phyloP scores from a whole-genome alignment of 2,888 invertebrate genomes.

The Limulus polyphemus region DNA sequence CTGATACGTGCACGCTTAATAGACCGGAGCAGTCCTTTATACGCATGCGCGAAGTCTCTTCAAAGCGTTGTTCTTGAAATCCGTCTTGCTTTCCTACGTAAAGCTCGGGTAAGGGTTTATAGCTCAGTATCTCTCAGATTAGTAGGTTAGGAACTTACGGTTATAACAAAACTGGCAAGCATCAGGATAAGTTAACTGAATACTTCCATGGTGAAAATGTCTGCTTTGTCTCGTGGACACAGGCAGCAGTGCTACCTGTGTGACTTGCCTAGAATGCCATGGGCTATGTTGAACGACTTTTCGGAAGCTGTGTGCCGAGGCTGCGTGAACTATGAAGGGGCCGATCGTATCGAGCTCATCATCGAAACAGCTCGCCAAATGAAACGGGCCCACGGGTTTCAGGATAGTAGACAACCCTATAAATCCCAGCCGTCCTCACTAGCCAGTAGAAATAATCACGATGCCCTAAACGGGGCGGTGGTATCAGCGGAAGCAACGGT shows the following conservation, averaged over 20 bases:
- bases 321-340: conserved; percentile 97
- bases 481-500: not conserved
- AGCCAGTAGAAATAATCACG: conserved; percentile 3
- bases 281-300: conserved; percentile 99
- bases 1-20: too few species aligned
- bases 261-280: conserved; percentile 97
- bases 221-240: conserved; percentile 19
- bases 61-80: too few species aligned
- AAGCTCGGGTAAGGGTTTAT: too few species aligned
- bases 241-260: conserved; percentile 71
- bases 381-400: conserved; percentile 55
- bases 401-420: conserved; percentile 6
- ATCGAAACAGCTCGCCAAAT: conserved; percentile 87
- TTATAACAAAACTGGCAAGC: too few species aligned
- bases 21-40: too few species aligned
- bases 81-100: too few species aligned
- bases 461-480: not conserved
- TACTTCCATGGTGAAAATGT: conserved; percentile 20
- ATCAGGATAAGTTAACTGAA: too few species aligned
- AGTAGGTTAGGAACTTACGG: too few species aligned
- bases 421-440: not conserved
- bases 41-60: too few species aligned
- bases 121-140: too few species aligned
- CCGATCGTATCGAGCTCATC: conserved; percentile 91
- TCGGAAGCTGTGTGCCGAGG: conserved; percentile 96